Conservation (phyloP, 2,113 vertebrate species). For the Dromaius novaehollandiae region DNA sequence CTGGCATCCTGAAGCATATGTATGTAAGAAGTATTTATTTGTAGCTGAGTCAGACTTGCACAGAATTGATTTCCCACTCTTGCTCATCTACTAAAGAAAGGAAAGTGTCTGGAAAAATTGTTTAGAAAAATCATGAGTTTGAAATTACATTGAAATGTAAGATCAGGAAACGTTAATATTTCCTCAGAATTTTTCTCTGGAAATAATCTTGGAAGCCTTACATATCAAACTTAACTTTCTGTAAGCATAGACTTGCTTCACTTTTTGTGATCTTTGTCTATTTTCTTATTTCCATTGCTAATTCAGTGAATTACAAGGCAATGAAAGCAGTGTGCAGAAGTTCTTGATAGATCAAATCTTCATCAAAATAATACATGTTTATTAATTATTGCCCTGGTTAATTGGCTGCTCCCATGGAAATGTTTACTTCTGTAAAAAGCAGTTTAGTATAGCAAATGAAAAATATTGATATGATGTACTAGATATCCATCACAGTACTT, state of each 20-base stretch:
- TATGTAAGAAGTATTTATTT: background rate
- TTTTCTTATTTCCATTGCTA: background rate
- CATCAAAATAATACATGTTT: background rate
- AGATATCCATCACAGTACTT: background rate
- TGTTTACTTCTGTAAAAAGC: background rate
- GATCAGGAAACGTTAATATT: background rate
- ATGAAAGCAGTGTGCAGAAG: background rate
- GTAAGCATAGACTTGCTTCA: background rate
- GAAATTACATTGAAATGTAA: background rate
- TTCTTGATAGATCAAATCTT: background rate
- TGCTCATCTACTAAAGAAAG: background rate
- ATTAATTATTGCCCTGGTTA: background rate
- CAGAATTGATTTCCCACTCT: background rate
- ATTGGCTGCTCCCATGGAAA: background rate
- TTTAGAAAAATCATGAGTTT: background rate
- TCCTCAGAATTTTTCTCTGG: too few species aligned
- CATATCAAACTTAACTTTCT: background rate
- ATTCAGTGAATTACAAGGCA: background rate
- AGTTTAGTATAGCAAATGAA: background rate
- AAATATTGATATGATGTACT: background rate
- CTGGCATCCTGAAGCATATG: background rate
- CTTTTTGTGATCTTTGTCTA: rapidly evolving
- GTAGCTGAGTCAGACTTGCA: background rate
- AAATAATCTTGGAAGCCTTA: background rate
- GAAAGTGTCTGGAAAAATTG: background rate